Percentiles rank a stretch among this genome's conserved stretches.
These are phyloP conservation scores for Rallus limicola DNA, from an alignment of 2,113 vertebrate species.

Conservation along the genomic window DNA sequence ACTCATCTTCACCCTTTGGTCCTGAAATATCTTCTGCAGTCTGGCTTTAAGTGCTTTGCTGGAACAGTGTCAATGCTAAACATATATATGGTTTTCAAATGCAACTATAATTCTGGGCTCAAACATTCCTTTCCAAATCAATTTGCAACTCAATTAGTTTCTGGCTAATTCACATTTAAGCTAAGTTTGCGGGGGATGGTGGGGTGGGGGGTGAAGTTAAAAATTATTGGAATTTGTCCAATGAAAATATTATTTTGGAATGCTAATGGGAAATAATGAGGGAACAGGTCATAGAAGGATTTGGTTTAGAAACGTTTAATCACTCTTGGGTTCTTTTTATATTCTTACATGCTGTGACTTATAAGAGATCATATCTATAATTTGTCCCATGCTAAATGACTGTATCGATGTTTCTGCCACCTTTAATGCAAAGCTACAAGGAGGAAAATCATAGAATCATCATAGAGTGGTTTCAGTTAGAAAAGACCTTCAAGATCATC, in stretches of 20 bases:
- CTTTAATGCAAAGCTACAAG: neutral
- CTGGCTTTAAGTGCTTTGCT: conserved; percentile 20
- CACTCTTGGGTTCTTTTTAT: neutral
- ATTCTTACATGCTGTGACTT: neutral
- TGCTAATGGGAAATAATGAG: neutral
- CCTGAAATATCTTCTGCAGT: neutral
- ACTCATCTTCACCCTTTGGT: neutral
- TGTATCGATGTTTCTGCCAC: neutral
- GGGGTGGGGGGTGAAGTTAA: neutral
- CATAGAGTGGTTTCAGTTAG: too few relatives aligned
- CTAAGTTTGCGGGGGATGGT: neutral
- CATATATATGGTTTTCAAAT: neutral
- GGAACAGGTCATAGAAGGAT: neutral
- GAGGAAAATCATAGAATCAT: neutral
- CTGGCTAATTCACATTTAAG: neutral
- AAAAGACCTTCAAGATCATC: too few relatives aligned
- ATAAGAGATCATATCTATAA: neutral
- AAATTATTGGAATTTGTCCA: neutral
- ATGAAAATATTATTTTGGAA: neutral
- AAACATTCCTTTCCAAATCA: conserved; percentile 7
- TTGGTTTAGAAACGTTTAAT: neutral
- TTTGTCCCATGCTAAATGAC: neutral
- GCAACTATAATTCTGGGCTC: neutral
- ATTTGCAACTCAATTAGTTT: conserved; percentile 13
- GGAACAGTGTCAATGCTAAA: neutral